A percentile compares a stretch with the other conserved stretches of the same genome.
These are phyloP conservation scores for Gobiocypris rarus DNA, from an alignment of 2,113 vertebrate genomes.

Conservation along the genomic window DNA sequence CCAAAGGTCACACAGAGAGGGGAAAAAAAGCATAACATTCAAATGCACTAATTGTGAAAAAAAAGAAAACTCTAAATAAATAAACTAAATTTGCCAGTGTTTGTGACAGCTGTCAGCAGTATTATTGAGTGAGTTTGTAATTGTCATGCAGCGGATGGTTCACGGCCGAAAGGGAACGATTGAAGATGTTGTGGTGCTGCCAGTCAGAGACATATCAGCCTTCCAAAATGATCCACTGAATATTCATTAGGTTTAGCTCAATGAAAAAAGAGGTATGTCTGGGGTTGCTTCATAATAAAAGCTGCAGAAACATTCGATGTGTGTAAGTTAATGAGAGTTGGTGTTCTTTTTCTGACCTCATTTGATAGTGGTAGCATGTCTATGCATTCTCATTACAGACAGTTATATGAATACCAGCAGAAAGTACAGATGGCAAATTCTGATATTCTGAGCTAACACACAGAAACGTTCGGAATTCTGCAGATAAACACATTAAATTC, in stretches of 20 bases:
- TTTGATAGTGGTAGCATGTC: constrained; percentile 48
- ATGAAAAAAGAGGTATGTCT: constrained; percentile 49
- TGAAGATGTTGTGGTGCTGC: constrained; percentile 65
- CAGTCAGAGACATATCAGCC: constrained; percentile 65
- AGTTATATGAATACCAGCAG: constrained; percentile 6
- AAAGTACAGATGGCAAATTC: neutral
- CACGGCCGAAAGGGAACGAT: constrained; percentile 73
- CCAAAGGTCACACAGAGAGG: neutral
- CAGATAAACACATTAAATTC: too few relatives aligned
- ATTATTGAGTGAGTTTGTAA: constrained; percentile 76
- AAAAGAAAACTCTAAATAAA: neutral
- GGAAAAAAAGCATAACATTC: neutral
- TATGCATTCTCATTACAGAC: constrained; percentile 37
- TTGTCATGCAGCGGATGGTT: constrained; percentile 74
- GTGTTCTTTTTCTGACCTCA: constrained; percentile 42
- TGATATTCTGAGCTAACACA: neutral
- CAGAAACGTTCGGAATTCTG: neutral
- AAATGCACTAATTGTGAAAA: neutral
- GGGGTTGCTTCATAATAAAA: constrained; percentile 50
- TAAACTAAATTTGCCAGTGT: constrained; percentile 70
- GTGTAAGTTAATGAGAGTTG: constrained; percentile 8
- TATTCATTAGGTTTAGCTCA: constrained; percentile 58
- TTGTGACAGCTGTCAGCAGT: constrained; percentile 58
- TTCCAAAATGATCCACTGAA: constrained; percentile 61
- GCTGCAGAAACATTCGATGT: constrained; percentile 14